Percentiles rank a stretch among this genome's conserved stretches.
Conservation (phyloP, 1,140 invertebrate species). For the Bombyx mori region DNA sequence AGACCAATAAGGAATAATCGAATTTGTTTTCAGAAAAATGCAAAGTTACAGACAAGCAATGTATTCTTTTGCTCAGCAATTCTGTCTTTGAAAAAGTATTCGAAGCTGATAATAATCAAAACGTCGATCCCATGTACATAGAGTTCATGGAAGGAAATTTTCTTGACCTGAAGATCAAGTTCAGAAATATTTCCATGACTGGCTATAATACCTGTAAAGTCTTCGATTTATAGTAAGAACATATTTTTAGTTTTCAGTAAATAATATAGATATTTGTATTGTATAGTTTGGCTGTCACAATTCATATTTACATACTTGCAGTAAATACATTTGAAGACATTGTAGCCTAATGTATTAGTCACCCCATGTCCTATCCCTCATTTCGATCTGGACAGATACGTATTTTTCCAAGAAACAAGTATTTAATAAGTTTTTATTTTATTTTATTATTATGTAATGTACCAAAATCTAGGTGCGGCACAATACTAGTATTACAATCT, state of each 20-base stretch:
- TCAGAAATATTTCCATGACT: background rate
- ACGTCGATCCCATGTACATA: slow-evolving; percentile 22
- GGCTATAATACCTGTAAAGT: slow-evolving; percentile 1
- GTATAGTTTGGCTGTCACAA: too few relatives aligned
- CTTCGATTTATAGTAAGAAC: background rate
- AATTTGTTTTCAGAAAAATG: slow-evolving; percentile 1
- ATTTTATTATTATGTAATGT: too few relatives aligned
- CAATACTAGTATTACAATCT: too few relatives aligned
- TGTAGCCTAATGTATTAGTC: too few relatives aligned
- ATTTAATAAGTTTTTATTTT: too few relatives aligned
- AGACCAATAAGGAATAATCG: background rate
- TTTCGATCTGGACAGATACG: too few relatives aligned
- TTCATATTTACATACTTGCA: too few relatives aligned
- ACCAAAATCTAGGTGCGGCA: too few relatives aligned
- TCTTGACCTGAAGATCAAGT: slow-evolving; percentile 24
- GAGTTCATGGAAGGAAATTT: slow-evolving; percentile 23
- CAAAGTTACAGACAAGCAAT: slow-evolving; percentile 1
- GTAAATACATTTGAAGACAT: too few relatives aligned
- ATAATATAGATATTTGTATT: too few relatives aligned
- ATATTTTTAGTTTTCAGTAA: background rate
- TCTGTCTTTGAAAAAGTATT: background rate
- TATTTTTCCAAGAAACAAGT: too few relatives aligned
- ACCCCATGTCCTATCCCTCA: too few relatives aligned
- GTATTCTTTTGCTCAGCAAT: background rate
- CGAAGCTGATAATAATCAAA: background rate